A percentile compares a stretch with the other conserved stretches of the same genome.
Conservation (phyloP, 2,797 vertebrate genomes). For the Xiphorhynchus erythropygius region DNA sequence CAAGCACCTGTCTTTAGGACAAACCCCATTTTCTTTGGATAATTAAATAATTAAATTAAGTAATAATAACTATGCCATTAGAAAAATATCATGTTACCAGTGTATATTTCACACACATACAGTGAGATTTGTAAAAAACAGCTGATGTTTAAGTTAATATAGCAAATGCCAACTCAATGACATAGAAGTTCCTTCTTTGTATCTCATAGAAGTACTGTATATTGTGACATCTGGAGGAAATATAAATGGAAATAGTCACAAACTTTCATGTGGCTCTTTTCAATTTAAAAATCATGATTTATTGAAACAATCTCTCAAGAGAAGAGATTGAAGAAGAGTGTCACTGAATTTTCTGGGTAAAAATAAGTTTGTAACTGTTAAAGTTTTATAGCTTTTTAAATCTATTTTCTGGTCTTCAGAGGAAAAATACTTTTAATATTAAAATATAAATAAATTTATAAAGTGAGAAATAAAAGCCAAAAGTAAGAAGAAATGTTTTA, state of each 20-base stretch:
- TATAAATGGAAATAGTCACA: background rate
- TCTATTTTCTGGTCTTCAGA: background rate
- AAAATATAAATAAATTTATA: background rate
- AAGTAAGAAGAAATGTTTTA: background rate
- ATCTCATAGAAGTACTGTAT: background rate
- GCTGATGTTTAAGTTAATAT: background rate
- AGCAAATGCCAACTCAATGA: background rate
- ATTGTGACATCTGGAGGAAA: background rate
- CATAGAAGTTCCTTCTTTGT: background rate
- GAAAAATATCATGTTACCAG: background rate
- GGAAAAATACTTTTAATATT: background rate
- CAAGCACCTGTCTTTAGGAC: background rate
- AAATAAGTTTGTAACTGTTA: background rate
- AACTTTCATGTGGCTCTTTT: background rate
- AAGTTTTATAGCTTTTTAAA: background rate
- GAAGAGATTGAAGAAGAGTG: background rate
- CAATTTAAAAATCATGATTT: constrained; percentile 1
- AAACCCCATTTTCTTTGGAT: background rate
- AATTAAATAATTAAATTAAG: constrained; percentile 23
- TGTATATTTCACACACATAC: background rate
- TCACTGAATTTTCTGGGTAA: background rate
- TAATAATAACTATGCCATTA: background rate
- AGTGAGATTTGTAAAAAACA: background rate
- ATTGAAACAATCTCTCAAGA: background rate
- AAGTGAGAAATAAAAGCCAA: background rate